These are phyloP conservation scores for Megaceryle alcyon DNA, from an alignment of 2,797 vertebrate species.

Conservation along the genomic window DNA sequence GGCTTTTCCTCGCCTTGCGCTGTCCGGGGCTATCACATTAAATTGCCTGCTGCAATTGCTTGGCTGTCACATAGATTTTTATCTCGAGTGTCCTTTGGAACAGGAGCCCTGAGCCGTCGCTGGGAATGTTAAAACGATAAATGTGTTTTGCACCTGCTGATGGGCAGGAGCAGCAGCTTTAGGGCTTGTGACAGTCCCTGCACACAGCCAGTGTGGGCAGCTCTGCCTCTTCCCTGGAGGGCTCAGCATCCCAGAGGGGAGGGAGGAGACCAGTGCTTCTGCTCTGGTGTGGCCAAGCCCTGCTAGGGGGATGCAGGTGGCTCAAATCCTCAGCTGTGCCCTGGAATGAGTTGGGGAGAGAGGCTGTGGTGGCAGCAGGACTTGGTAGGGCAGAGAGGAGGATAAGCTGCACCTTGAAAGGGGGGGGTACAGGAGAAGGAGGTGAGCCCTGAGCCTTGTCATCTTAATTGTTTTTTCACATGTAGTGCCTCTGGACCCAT, in stretches of 20 bases:
- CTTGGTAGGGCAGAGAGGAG: background rate
- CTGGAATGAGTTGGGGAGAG: background rate
- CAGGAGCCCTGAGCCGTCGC: background rate
- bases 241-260: background rate
- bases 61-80: background rate
- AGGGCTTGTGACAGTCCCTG: background rate
- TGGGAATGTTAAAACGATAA: background rate
- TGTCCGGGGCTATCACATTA: background rate
- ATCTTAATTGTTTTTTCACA: background rate
- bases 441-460: background rate
- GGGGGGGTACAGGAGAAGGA: background rate
- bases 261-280: rapidly evolving
- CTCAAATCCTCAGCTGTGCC: background rate
- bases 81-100: background rate
- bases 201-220: rapidly evolving
- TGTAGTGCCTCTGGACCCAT: background rate
- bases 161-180: background rate
- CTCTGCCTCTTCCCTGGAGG: background rate
- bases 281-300: background rate
- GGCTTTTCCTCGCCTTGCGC: background rate
- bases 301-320: background rate
- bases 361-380: background rate
- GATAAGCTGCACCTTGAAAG: background rate
- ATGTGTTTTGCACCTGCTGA: background rate
- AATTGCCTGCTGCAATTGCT: slow-evolving; percentile 1